phyloP scores from a whole-genome alignment of 2,888 invertebrate genomes.

The Desoria tigrina region DNA sequence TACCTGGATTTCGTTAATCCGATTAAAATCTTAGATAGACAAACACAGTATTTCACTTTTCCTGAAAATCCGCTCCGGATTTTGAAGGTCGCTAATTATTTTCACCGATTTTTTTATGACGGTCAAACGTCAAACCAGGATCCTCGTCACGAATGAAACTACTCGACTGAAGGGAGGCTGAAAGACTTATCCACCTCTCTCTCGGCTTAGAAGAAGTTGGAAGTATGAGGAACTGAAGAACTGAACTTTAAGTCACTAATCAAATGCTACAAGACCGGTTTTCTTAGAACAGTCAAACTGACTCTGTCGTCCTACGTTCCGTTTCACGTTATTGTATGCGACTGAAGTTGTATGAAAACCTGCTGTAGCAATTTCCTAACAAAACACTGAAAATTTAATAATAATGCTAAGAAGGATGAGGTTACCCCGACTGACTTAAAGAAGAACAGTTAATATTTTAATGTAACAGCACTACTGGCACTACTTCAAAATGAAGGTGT shows the following conservation, averaged over 20 bases:
- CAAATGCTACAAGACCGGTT: constrained; percentile 39
- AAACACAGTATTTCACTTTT: too few relatives aligned
- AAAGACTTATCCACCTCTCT: constrained; percentile 6
- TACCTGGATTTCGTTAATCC: too few relatives aligned
- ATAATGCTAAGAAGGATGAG: too few relatives aligned
- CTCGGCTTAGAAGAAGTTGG: not conserved
- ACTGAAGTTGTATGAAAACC: too few relatives aligned
- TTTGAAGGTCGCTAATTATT: too few relatives aligned
- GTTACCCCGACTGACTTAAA: not conserved
- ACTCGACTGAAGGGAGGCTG: not conserved
- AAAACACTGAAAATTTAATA: too few relatives aligned
- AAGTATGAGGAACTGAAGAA: constrained; percentile 31
- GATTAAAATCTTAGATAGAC: too few relatives aligned
- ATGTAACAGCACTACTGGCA: too few relatives aligned
- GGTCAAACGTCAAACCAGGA: not conserved
- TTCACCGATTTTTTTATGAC: not conserved
- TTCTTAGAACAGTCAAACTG: constrained; percentile 29
- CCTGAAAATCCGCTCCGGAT: too few relatives aligned
- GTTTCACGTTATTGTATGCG: not conserved
- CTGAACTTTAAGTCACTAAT: constrained; percentile 36
- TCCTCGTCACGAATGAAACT: not conserved
- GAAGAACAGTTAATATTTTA: not conserved
- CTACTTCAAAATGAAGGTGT: constrained; percentile 8
- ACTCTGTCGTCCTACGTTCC: constrained; percentile 19
- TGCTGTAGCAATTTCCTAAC: too few relatives aligned